Percentiles rank a stretch among this genome's conserved stretches.
Conservation (phyloP, 2,113 vertebrate species). For the Scatophagus argus region DNA sequence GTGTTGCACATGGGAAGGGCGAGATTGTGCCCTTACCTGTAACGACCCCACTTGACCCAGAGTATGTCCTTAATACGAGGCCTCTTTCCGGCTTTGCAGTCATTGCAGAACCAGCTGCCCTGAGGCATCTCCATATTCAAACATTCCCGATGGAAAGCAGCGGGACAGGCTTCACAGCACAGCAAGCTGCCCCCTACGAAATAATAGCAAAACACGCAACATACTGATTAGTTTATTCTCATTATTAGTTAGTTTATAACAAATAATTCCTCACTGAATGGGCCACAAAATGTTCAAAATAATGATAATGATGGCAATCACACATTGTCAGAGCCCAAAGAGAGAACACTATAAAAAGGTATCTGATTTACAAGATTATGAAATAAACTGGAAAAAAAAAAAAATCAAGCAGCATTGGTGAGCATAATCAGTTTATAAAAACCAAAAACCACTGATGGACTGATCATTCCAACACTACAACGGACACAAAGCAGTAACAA, state of each 20-base stretch:
- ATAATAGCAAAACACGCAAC: conserved; percentile 4
- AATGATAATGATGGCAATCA: background rate
- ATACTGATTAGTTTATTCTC: background rate
- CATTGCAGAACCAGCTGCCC: conserved; percentile 99
- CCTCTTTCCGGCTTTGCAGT: conserved; percentile 97
- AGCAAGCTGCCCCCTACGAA: conserved; percentile 94
- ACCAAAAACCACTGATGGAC: background rate
- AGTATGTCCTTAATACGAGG: conserved; percentile 97
- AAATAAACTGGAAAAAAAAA: background rate
- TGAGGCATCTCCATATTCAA: conserved; percentile 98
- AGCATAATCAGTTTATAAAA: background rate
- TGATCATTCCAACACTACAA: background rate
- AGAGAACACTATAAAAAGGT: background rate
- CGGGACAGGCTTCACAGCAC: conserved; percentile 98
- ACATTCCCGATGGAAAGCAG: conserved; percentile 98
- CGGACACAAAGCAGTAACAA: background rate
- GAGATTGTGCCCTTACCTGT: conserved; percentile 85
- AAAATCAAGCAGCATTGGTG: background rate
- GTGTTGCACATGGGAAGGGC: background rate
- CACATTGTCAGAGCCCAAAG: background rate
- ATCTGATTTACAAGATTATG: background rate
- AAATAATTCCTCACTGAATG: background rate
- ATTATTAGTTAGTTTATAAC: no score
- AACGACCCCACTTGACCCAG: conserved; percentile 98
- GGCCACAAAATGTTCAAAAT: background rate